A percentile compares a stretch with the other conserved stretches of the same genome.
Evolutionary conservation across 2,888 invertebrate species (phyloP).

Genomic region (Papilio gigon): DNA sequence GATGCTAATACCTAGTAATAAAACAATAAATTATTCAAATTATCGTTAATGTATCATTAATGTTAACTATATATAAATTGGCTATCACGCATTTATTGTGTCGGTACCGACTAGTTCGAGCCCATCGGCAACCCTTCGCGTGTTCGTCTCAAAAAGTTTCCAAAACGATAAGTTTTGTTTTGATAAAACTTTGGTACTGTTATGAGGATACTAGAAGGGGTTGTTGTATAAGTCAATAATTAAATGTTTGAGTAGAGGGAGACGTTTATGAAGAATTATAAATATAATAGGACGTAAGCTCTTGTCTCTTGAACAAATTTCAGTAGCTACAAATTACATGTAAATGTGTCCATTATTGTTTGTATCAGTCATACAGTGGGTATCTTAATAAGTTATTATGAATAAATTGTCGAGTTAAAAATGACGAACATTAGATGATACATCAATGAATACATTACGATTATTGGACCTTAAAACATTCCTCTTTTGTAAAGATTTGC

Average conservation of each 20-base stretch:
- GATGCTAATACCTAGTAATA: not conserved
- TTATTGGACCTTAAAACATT: slow-evolving; percentile 16
- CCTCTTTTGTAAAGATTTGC: slow-evolving; percentile 34
- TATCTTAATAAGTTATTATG: not conserved
- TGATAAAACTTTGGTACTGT: not conserved
- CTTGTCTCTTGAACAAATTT: not conserved
- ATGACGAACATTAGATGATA: not conserved
- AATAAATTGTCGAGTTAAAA: not conserved
- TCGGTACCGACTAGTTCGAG: too few species aligned
- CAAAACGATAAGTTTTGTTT: not conserved
- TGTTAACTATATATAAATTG: too few species aligned
- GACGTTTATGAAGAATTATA: not conserved
- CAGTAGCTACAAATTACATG: slow-evolving; percentile 11
- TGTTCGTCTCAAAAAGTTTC: not conserved
- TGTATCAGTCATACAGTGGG: not conserved
- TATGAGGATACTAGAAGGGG: not conserved
- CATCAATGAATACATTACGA: slow-evolving; percentile 34
- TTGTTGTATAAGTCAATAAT: not conserved
- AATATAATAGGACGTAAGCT: too few species aligned
- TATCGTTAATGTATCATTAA: too few species aligned
- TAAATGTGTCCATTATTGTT: not conserved
- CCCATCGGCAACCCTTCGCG: too few species aligned
- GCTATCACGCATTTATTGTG: too few species aligned
- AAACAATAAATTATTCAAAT: too few species aligned
- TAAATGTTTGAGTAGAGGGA: not conserved